Evolutionary conservation across 2,113 vertebrate species (phyloP).

Genomic region (Nettapus auritus): DNA sequence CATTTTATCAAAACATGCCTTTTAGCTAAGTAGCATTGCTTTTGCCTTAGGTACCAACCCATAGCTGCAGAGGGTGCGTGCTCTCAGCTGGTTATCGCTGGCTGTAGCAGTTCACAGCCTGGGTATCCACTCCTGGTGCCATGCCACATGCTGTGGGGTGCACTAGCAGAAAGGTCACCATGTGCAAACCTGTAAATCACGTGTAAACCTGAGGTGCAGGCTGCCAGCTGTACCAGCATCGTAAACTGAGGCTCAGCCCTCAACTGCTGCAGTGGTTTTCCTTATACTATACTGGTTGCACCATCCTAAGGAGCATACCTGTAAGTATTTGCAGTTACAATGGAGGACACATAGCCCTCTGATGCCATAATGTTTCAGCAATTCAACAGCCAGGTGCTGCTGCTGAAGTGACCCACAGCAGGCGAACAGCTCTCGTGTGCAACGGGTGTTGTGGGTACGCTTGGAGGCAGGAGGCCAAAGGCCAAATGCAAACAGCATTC

Average conservation of each 20-base stretch:
- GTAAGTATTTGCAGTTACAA: not conserved
- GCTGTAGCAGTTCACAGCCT: not conserved
- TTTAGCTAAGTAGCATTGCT: not conserved
- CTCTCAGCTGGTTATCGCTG: not conserved
- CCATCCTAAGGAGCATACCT: not conserved
- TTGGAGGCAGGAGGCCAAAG: not conserved
- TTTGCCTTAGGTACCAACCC: not conserved
- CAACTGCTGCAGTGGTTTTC: not conserved
- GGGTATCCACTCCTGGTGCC: not conserved
- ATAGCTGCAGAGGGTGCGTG: not conserved
- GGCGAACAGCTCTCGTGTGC: fast-evolving
- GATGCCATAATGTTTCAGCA: not conserved
- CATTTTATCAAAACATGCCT: not conserved
- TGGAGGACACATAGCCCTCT: not conserved
- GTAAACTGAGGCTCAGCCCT: not conserved
- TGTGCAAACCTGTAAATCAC: not conserved
- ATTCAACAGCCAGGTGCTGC: not conserved
- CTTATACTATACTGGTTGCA: not conserved
- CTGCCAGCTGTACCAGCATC: not conserved
- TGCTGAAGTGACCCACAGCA: not conserved
- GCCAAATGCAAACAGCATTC: conserved; percentile 15
- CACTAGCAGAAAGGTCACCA: not conserved
- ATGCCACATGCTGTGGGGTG: fast-evolving
- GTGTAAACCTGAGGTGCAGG: not conserved
- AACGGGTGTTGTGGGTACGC: fast-evolving